These are phyloP conservation scores for Psittacara wagleri DNA, from an alignment of 2,113 vertebrate species.

Conservation along the genomic window DNA sequence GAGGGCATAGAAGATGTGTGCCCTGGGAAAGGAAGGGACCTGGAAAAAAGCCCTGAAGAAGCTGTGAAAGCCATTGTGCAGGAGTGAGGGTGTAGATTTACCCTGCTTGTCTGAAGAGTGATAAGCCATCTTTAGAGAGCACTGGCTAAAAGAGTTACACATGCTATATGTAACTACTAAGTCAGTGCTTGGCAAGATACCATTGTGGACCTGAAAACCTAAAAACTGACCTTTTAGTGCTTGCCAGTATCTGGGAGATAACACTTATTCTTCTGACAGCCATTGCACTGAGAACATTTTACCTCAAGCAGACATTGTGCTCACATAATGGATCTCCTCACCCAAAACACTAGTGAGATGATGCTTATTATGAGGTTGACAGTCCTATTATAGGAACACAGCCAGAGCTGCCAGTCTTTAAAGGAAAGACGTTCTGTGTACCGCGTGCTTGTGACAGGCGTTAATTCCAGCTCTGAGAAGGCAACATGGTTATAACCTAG, in stretches of 20 bases:
- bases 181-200: constrained; percentile 3
- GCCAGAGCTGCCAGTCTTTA: constrained; percentile 1
- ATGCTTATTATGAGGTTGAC: neutral
- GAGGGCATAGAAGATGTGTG: neutral
- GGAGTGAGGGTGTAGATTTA: neutral
- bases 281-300: neutral
- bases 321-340: neutral
- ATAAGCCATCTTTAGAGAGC: neutral
- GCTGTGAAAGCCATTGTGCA: neutral
- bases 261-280: constrained; percentile 54
- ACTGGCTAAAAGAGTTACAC: constrained; percentile 48
- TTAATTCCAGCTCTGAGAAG: neutral
- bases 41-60: neutral
- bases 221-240: neutral
- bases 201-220: constrained; percentile 65
- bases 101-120: neutral
- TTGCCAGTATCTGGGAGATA: constrained; percentile 30
- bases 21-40: neutral
- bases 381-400: constrained; percentile 7
- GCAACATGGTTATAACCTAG: neutral
- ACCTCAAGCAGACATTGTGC: constrained; percentile 12
- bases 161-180: neutral
- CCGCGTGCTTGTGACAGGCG: neutral
- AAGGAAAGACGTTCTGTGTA: neutral
- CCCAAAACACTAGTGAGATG: neutral